Base-by-base conservation (phyloP, 2,113 vertebrate genomes). In the Pseudolaguvia tuberculata region DNA sequence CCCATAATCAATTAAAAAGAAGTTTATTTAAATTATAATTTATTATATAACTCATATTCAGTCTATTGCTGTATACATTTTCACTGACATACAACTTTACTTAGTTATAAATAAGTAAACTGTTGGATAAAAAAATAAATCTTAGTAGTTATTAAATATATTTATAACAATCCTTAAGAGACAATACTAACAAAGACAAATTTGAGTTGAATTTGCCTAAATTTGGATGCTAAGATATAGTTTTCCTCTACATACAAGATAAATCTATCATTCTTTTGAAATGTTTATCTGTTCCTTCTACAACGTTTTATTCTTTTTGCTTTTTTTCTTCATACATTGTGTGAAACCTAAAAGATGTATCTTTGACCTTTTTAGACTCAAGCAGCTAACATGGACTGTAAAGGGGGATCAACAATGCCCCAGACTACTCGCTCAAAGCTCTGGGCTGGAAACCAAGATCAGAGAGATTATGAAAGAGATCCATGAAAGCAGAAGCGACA, bases 401-500 rank as follows among this genome's bases (percentile, higher is more conserved):
- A 8, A 72, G 18, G 35, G 25, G 29, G 45, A n/a, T 67, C 23
- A 23, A 18, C 23, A 67, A 10, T 7, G 23, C 45, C 23, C 17
- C 63, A 20, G 63, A 29, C 45, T 50, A 50, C 63, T 47, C 11
- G 47, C 25, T 67, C 45, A 20, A 45, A 67, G 45, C 63, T 67
- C 63, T 67, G 63, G 42, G 45, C 23, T 67, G 63, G 45, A 67
- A 67, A 67, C 18, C n/a, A 58, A 70, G 48, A 79, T 73, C 53
- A 55, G 53, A 62, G 72, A 59, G 65, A 23, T 67, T 65, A 52
- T 62, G 51, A 76, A 74, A 77, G 57, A 55, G 48, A 63, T 62
- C 57, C 67, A 77, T 27, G 56, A 70, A 76, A 76, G 66, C 45
- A 70, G 65, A 70, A 35, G 75, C 14, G n/a, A 45, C 55, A 76